phyloP scores from a whole-genome alignment of 2,113 vertebrate species.

The Aspiorhynchus laticeps region DNA sequence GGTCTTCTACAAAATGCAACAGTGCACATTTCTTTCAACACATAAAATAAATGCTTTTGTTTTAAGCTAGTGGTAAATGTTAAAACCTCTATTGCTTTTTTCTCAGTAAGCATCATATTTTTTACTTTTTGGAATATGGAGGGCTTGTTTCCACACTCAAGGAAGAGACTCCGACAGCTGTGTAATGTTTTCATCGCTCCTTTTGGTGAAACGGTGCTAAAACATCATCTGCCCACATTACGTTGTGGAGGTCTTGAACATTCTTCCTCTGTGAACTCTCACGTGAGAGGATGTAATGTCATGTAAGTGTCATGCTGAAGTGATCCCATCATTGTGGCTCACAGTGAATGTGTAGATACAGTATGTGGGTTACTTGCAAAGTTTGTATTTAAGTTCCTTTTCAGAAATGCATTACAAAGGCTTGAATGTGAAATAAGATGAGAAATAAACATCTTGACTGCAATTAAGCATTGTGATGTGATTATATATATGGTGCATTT shows the following conservation, averaged over 20 bases:
- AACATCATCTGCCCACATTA: constrained; percentile 4
- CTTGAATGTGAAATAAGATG: constrained; percentile 36
- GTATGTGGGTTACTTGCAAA: neutral
- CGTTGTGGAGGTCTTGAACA: neutral
- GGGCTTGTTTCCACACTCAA: constrained; percentile 5
- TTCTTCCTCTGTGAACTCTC: constrained; percentile 15
- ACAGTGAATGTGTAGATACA: neutral
- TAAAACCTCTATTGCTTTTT: neutral
- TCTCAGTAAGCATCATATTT: neutral
- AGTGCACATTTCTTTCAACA: neutral
- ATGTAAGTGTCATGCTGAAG: neutral
- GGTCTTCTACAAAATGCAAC: neutral
- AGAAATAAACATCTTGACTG: constrained; percentile 51
- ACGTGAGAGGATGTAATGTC: neutral
- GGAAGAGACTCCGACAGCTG: neutral
- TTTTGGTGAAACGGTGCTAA: constrained; percentile 46
- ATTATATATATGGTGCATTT: neutral
- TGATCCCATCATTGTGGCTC: constrained; percentile 4
- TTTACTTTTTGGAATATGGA: neutral
- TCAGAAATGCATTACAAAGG: constrained; percentile 33
- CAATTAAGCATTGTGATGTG: neutral
- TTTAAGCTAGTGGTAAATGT: neutral
- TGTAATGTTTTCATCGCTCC: constrained; percentile 10
- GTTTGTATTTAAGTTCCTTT: constrained; percentile 39
- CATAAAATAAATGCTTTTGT: constrained; percentile 6